Percentiles rank a stretch among this genome's conserved stretches.
phyloP scores from a whole-genome alignment of 2,888 invertebrate species.

The Phaedon cochleariae region DNA sequence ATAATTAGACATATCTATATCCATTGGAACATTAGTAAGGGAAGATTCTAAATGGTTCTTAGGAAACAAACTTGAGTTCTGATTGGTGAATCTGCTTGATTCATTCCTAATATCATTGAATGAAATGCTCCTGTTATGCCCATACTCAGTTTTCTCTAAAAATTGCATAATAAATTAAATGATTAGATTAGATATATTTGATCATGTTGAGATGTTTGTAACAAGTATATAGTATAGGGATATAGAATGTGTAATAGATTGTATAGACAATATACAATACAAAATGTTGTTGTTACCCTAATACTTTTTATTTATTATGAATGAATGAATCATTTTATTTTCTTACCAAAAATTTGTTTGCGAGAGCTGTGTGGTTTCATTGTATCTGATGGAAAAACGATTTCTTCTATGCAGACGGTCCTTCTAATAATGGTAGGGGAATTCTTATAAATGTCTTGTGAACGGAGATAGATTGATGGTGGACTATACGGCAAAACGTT shows the following conservation, averaged over 20 bases:
- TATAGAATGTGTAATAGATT: too few relatives aligned
- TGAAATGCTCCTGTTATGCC: neutral
- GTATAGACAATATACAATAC: too few relatives aligned
- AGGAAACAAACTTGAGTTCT: neutral
- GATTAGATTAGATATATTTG: too few relatives aligned
- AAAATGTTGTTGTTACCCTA: too few relatives aligned
- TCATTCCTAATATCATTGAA: neutral
- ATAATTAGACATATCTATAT: slow-evolving; percentile 21
- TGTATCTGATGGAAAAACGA: neutral
- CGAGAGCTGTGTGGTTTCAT: neutral
- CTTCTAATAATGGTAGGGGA: slow-evolving; percentile 9
- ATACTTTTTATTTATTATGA: too few relatives aligned
- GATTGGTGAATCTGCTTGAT: neutral
- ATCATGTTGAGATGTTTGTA: too few relatives aligned
- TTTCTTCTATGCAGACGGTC: neutral
- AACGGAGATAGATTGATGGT: neutral
- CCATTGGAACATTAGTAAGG: slow-evolving; percentile 25
- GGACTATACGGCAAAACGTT: neutral
- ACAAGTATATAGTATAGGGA: too few relatives aligned
- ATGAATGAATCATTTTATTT: too few relatives aligned
- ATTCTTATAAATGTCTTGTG: slow-evolving; percentile 7
- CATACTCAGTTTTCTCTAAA: neutral
- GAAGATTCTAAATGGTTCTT: neutral
- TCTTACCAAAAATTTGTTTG: neutral
- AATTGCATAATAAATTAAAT: too few relatives aligned